Conservation (phyloP, 37 sponge, comb jelly and placozoan species). For the Ianthella basta region DNA sequence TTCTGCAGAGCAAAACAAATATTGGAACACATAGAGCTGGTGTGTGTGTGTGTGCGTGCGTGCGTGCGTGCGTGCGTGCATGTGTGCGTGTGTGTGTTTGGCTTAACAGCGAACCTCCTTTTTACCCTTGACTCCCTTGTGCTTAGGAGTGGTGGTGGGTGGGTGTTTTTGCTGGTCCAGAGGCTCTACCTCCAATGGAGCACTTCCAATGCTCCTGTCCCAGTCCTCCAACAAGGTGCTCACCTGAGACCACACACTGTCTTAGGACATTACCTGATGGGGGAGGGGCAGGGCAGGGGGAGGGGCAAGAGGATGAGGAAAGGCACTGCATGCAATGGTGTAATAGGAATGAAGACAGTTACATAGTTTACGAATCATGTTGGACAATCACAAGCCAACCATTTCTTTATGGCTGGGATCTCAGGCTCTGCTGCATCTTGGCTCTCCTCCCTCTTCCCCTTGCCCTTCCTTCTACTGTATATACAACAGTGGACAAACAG, state of each 20-base stretch:
- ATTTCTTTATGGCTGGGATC: not conserved
- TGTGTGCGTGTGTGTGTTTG: too few species aligned
- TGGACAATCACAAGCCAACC: too few species aligned
- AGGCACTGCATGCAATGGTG: not conserved
- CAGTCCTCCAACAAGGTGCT: slow-evolving; percentile 70
- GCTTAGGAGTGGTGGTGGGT: slow-evolving; percentile 27
- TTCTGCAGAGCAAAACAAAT: not conserved
- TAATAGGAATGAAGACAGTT: not conserved
- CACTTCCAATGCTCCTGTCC: slow-evolving; percentile 67
- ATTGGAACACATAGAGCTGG: too few species aligned
- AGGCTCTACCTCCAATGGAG: not conserved
- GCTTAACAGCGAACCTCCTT: slow-evolving; percentile 29
- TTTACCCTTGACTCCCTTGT: slow-evolving; percentile 24
- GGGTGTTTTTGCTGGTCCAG: not conserved
- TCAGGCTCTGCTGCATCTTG: not conserved
- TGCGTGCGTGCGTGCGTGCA: too few species aligned
- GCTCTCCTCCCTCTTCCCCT: not conserved
- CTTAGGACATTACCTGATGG: slow-evolving; percentile 54
- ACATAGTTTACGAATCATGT: too few species aligned
- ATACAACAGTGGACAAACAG: not conserved
- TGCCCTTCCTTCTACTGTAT: not conserved
- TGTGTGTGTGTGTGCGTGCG: not conserved
- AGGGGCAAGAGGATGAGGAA: too few species aligned
- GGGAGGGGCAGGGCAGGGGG: not conserved
- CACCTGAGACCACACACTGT: slow-evolving; percentile 28